Conservation (phyloP, 2,888 invertebrate species). For the Ferdinandea cuprea region DNA sequence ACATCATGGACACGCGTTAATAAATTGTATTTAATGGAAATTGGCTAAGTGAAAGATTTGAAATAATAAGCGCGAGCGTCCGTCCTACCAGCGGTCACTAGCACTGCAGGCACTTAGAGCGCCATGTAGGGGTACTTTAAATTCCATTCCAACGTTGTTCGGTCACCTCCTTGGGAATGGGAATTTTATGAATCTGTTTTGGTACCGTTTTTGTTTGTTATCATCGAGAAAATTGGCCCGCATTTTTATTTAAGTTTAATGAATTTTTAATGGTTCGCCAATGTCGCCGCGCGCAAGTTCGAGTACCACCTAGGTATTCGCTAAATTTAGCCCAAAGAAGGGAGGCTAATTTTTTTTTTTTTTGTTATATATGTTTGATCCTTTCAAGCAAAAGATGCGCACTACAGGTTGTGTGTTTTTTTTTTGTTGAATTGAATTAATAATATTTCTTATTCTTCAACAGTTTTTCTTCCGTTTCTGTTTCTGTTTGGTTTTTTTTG, state of each 20-base stretch:
- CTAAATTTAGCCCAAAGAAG: slow-evolving; percentile 67
- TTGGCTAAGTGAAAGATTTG: slow-evolving; percentile 74
- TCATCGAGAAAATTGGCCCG: slow-evolving; percentile 55
- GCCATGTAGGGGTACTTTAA: slow-evolving; percentile 67
- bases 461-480: neutral
- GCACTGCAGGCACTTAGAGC: slow-evolving; percentile 60
- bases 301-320: slow-evolving; percentile 19
- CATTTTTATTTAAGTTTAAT: slow-evolving; percentile 69
- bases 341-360: slow-evolving; percentile 42
- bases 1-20: slow-evolving; percentile 72
- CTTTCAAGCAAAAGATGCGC: slow-evolving; percentile 60
- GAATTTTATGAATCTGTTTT: slow-evolving; percentile 62
- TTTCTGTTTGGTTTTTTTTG: slow-evolving; percentile 3
- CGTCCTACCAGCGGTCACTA: slow-evolving; percentile 40
- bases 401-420: slow-evolving; percentile 68
- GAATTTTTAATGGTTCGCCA: slow-evolving; percentile 55
- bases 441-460: slow-evolving; percentile 58
- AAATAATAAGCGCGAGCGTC: slow-evolving; percentile 61
- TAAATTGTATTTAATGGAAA: slow-evolving; percentile 74
- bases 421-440: no score
- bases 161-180: slow-evolving; percentile 28
- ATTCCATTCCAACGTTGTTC: slow-evolving; percentile 70
- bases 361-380: no score
- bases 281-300: slow-evolving; percentile 46
- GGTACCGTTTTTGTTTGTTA: slow-evolving; percentile 38